These are phyloP conservation scores for Axis porcinus DNA, from an alignment of 2,113 vertebrate species.

Conservation along the genomic window DNA sequence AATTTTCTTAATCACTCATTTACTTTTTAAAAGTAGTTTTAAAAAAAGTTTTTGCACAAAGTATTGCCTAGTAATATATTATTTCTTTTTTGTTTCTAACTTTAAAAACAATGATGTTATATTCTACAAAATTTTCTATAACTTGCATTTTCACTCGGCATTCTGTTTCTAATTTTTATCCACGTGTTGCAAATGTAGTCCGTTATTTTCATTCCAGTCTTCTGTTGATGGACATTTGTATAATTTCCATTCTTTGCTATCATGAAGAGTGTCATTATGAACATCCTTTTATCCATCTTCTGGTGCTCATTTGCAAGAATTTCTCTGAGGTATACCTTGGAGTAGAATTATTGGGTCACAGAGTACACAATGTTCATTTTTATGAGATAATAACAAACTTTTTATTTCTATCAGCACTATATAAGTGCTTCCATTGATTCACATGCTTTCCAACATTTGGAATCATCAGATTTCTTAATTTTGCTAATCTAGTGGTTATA, in stretches of 20 bases:
- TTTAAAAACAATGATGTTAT: not conserved
- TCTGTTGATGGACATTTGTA: not conserved
- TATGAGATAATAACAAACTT: not conserved
- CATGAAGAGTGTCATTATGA: not conserved
- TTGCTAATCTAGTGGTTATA: not conserved
- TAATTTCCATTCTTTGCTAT: not conserved
- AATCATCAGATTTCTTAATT: not conserved
- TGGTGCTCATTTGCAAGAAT: not conserved
- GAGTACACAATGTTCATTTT: not conserved
- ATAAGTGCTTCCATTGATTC: not conserved
- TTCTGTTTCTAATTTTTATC: not conserved
- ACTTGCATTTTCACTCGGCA: not conserved
- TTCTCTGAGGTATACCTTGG: not conserved
- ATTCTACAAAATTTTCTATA: not conserved
- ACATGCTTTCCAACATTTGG: not conserved
- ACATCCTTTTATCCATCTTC: not conserved
- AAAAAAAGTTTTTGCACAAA: not conserved
- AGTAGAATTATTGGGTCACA: not conserved
- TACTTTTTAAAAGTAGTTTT: not conserved
- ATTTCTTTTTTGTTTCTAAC: not conserved
- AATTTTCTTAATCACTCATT: not conserved
- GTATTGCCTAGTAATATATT: not conserved
- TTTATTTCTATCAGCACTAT: not conserved
- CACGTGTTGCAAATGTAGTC: not conserved
- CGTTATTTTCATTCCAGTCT: not conserved